Conservation (phyloP, 2,888 invertebrate species). For the Lepas anatifera region DNA sequence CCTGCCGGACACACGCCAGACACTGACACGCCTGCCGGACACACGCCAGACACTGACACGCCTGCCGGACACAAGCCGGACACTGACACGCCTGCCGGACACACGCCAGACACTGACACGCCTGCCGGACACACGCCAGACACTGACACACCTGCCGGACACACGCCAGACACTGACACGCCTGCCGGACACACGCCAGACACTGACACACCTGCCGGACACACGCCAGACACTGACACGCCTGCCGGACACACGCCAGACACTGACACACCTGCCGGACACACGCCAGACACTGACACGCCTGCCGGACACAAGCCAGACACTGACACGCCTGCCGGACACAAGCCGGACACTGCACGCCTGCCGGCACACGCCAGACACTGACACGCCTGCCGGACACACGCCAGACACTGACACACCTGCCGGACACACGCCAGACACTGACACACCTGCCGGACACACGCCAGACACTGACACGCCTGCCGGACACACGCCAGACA, state of each 20-base stretch:
- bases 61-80: slow-evolving; percentile 32
- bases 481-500: slow-evolving; percentile 28
- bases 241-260: slow-evolving; percentile 32
- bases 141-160: slow-evolving; percentile 39
- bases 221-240: slow-evolving; percentile 34
- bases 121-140: slow-evolving; percentile 32
- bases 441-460: slow-evolving; percentile 38
- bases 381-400: slow-evolving; percentile 38
- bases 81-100: slow-evolving; percentile 39
- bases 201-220: slow-evolving; percentile 39
- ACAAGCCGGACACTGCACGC: too few relatives aligned
- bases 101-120: slow-evolving; percentile 34
- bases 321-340: slow-evolving; percentile 39
- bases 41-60: slow-evolving; percentile 34
- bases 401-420: slow-evolving; percentile 37
- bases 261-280: slow-evolving; percentile 39
- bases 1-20: slow-evolving; percentile 32
- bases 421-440: slow-evolving; percentile 28
- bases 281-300: slow-evolving; percentile 34
- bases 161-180: slow-evolving; percentile 34
- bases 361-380: too few relatives aligned
- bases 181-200: slow-evolving; percentile 32
- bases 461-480: slow-evolving; percentile 37
- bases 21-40: slow-evolving; percentile 39
- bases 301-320: slow-evolving; percentile 32